These are phyloP conservation scores for Vanessa tameamea DNA, from an alignment of 1,140 invertebrate species.

Conservation along the genomic window DNA sequence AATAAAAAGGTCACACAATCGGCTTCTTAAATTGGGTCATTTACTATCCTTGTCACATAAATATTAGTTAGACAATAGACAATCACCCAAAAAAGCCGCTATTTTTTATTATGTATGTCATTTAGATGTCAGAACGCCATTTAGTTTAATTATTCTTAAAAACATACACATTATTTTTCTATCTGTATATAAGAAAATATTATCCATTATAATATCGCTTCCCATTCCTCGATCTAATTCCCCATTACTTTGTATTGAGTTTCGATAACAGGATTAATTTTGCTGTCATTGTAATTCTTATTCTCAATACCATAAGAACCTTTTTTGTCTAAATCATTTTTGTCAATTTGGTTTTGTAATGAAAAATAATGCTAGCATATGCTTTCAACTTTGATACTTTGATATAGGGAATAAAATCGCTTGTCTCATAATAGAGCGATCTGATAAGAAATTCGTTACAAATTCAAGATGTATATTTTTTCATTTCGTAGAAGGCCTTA, in stretches of 20 bases:
- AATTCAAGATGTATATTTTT: constrained; percentile 45
- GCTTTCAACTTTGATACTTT: constrained; percentile 23
- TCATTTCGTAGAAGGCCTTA: constrained; percentile 42
- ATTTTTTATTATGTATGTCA: too few species aligned
- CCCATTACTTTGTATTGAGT: constrained; percentile 45
- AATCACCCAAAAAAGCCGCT: too few species aligned
- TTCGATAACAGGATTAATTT: constrained; percentile 34
- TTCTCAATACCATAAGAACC: not conserved
- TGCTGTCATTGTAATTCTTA: constrained; percentile 1
- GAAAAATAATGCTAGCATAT: constrained; percentile 24
- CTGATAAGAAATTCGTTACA: constrained; percentile 36
- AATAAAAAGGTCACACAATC: too few species aligned
- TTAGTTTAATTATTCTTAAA: constrained; percentile 4
- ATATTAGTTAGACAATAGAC: too few species aligned
- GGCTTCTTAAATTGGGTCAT: too few species aligned
- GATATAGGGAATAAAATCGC: constrained; percentile 37
- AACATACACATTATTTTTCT: constrained; percentile 14
- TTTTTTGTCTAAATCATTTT: constrained; percentile 10
- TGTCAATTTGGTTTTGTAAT: constrained; percentile 23
- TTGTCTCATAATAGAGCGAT: constrained; percentile 28
- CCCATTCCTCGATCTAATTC: constrained; percentile 49
- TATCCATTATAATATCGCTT: constrained; percentile 48
- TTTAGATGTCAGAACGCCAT: too few species aligned
- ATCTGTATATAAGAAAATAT: constrained; percentile 43
- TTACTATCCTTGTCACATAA: too few species aligned